A percentile compares a stretch with the other conserved stretches of the same genome.
Conservation (phyloP, 2,888 invertebrate species). For the Tricholauxania praeusta region DNA sequence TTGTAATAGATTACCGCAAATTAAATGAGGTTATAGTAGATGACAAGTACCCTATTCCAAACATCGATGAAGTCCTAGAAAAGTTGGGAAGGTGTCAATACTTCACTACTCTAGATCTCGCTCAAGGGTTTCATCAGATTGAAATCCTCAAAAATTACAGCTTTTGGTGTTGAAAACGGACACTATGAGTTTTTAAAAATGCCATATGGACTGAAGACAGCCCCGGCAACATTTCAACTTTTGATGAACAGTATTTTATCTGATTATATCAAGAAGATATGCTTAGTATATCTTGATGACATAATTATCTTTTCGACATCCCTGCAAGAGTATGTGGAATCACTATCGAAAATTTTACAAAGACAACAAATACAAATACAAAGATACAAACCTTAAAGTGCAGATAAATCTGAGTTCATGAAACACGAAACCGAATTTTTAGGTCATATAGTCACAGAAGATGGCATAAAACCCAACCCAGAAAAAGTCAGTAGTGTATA, state of each 20-base stretch:
- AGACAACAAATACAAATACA: too few relatives aligned
- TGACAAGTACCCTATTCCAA: too few relatives aligned
- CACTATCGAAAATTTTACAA: conserved; percentile 27
- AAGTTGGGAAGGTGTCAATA: too few relatives aligned
- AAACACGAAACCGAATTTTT: conserved; percentile 39
- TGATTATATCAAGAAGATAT: conserved; percentile 40
- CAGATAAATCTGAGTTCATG: conserved; percentile 39
- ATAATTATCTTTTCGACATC: conserved; percentile 44
- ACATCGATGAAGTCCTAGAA: too few relatives aligned
- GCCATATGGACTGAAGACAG: conserved; percentile 48
- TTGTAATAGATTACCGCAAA: too few relatives aligned
- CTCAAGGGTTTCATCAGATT: conserved; percentile 47
- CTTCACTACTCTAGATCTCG: conserved; percentile 38
- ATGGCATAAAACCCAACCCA: conserved; percentile 37
- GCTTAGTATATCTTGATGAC: conserved; percentile 45
- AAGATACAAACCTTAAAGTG: conserved; percentile 40
- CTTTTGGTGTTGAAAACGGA: conserved; percentile 36
- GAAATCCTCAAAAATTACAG: conserved; percentile 43
- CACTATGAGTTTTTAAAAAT: conserved; percentile 46
- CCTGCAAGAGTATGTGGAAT: conserved; percentile 36
- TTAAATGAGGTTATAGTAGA: too few relatives aligned
- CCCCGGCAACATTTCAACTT: conserved; percentile 47
- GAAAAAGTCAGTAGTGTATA: conserved; percentile 43
- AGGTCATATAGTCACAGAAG: conserved; percentile 29
- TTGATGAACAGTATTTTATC: conserved; percentile 43